Evolutionary conservation across 1,140 invertebrate species (phyloP).

Genomic region (Philopotamus ludificatus): DNA sequence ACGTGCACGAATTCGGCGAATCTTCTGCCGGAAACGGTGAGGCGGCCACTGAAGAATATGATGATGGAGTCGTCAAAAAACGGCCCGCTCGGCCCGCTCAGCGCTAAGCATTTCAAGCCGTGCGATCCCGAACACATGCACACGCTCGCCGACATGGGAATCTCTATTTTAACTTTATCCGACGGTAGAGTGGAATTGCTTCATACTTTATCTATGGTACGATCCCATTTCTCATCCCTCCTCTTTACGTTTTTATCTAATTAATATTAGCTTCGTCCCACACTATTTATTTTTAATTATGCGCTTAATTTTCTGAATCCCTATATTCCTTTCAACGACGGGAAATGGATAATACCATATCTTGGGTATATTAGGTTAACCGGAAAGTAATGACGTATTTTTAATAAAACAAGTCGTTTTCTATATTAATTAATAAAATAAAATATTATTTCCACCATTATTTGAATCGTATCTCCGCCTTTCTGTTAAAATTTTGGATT

Average conservation of each 20-base stretch:
- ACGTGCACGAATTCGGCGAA: conserved; percentile 85
- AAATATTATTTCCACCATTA: no score
- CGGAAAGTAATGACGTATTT: no score
- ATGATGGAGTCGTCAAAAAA: conserved; percentile 76
- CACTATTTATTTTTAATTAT: conserved; percentile 12
- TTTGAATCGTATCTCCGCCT: no score
- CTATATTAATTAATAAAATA: no score
- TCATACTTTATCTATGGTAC: conserved; percentile 80
- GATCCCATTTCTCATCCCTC: conserved; percentile 43
- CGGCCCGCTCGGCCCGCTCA: conserved; percentile 59
- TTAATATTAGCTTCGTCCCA: conserved; percentile 2
- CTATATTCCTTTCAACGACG: neutral
- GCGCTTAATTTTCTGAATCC: neutral
- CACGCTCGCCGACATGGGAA: conserved; percentile 90
- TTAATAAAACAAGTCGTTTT: no score
- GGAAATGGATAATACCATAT: neutral
- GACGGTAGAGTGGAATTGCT: conserved; percentile 90
- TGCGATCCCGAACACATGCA: conserved; percentile 88
- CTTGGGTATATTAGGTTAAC: no score
- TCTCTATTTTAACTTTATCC: conserved; percentile 81
- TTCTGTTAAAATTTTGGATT: no score
- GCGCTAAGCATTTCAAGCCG: conserved; percentile 75
- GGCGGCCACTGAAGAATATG: conserved; percentile 79
- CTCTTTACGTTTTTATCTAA: no score
- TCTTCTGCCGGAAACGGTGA: conserved; percentile 75